Conservation (phyloP, 2,113 vertebrate species). For the Rhegmatorhina hoffmannsi region DNA sequence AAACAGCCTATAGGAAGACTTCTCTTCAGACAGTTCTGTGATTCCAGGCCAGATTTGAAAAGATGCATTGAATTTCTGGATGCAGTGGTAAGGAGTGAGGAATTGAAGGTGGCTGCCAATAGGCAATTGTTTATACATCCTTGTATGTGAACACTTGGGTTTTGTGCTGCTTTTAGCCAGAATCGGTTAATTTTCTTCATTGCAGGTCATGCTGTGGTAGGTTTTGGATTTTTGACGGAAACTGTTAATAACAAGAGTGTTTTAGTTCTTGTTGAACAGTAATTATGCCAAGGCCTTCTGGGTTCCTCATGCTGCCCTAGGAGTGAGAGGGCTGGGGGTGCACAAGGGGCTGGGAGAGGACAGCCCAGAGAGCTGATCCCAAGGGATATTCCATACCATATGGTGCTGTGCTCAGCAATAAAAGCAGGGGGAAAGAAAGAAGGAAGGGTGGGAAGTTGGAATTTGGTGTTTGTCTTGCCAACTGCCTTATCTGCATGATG, state of each 20-base stretch:
- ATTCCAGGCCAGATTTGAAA: conserved; percentile 82
- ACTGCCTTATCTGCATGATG: background rate
- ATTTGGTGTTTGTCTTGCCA: background rate
- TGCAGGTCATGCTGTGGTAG: background rate
- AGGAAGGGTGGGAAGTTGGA: background rate
- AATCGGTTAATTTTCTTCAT: background rate
- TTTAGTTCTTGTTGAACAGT: background rate
- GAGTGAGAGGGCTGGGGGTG: background rate
- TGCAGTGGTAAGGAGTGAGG: conserved; percentile 84
- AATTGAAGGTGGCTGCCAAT: background rate
- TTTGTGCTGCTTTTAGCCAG: background rate
- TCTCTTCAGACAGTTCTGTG: conserved; percentile 91
- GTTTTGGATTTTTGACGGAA: background rate
- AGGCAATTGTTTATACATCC: background rate
- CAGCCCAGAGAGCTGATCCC: background rate
- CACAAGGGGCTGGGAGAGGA: background rate
- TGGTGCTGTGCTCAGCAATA: background rate
- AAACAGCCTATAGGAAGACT: conserved; percentile 91
- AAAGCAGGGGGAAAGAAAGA: background rate
- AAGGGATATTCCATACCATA: rapidly evolving
- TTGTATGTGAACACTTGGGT: background rate
- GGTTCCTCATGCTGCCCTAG: background rate
- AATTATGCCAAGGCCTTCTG: background rate
- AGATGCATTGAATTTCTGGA: conserved; percentile 89
- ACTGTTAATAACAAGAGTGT: background rate